Conservation (phyloP, 2,888 invertebrate species). For the Pyralis farinalis region DNA sequence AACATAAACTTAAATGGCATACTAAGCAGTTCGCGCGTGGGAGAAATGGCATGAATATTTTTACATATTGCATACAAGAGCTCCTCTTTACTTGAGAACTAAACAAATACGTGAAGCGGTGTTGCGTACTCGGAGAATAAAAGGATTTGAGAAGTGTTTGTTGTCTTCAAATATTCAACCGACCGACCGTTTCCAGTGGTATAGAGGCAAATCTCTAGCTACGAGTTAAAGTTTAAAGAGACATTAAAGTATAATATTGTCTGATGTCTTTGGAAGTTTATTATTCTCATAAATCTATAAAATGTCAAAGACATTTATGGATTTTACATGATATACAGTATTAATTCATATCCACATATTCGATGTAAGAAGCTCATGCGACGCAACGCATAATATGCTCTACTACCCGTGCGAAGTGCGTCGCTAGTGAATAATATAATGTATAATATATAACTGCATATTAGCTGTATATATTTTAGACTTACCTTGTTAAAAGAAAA, state of each 20-base stretch:
- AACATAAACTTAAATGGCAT: conserved; percentile 3
- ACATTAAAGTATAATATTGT: neutral
- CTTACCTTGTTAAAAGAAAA: too few species aligned
- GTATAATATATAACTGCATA: too few species aligned
- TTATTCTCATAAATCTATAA: neutral
- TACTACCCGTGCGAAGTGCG: too few species aligned
- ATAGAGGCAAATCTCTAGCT: neutral
- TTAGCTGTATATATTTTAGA: too few species aligned
- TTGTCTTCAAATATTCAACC: neutral
- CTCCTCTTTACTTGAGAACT: conserved; percentile 4
- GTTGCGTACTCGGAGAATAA: neutral
- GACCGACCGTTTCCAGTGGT: neutral
- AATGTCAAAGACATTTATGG: too few species aligned
- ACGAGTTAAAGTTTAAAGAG: neutral
- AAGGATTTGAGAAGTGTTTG: conserved; percentile 1
- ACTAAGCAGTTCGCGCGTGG: conserved; percentile 6
- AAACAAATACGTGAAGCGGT: neutral
- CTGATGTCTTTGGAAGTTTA: neutral
- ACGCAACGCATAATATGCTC: too few species aligned
- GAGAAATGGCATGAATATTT: conserved; percentile 5
- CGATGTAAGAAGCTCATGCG: too few species aligned
- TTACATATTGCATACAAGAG: conserved; percentile 7
- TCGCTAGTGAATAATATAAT: too few species aligned
- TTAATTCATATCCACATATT: too few species aligned
- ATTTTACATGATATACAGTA: too few species aligned